These are phyloP conservation scores for Drosophila meridionalis DNA, from an alignment of 2,888 invertebrate species.

Conservation along the genomic window DNA sequence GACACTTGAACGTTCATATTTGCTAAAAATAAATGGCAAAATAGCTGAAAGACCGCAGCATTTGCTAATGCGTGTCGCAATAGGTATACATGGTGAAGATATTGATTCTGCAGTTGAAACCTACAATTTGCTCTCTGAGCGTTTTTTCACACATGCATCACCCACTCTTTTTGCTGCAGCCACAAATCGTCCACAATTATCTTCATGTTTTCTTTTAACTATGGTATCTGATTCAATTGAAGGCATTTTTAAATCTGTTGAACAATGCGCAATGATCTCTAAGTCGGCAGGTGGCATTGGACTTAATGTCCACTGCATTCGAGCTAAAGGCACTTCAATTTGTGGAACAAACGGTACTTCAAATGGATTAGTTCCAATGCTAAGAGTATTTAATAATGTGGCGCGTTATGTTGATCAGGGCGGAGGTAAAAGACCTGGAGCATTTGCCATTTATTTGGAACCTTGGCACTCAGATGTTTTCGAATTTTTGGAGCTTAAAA, in stretches of 20 bases:
- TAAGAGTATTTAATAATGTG: slow-evolving; percentile 97
- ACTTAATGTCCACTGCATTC: slow-evolving; percentile 96
- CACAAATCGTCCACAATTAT: slow-evolving; percentile 95
- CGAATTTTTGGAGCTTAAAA: slow-evolving; percentile 96
- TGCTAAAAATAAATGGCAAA: slow-evolving; percentile 95
- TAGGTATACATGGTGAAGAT: slow-evolving; percentile 98
- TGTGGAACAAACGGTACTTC: slow-evolving; percentile 97
- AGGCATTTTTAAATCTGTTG: slow-evolving; percentile 96
- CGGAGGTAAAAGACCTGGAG: slow-evolving; percentile 98
- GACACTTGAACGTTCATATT: slow-evolving; percentile 97
- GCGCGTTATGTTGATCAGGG: slow-evolving; percentile 99
- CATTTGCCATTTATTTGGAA: slow-evolving; percentile 98
- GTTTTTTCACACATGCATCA: slow-evolving; percentile 98
- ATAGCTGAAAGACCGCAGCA: slow-evolving; percentile 99
- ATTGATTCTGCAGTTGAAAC: slow-evolving; percentile 97
- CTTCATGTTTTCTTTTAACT: slow-evolving; percentile 97
- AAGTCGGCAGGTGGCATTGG: slow-evolving; percentile 99
- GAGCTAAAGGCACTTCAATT: slow-evolving; percentile 96
- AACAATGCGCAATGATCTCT: slow-evolving; percentile 97
- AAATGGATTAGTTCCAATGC: slow-evolving; percentile 98
- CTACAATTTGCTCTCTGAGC: slow-evolving; percentile 97
- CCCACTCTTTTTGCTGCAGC: slow-evolving; percentile 98
- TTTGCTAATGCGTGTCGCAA: slow-evolving; percentile 98
- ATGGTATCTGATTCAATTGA: slow-evolving; percentile 98
- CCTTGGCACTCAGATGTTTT: slow-evolving; percentile 99